A percentile compares a stretch with the other conserved stretches of the same genome.
Evolutionary conservation across 2,888 invertebrate species (phyloP).

Genomic region (Hirtodrosophila histrioides): DNA sequence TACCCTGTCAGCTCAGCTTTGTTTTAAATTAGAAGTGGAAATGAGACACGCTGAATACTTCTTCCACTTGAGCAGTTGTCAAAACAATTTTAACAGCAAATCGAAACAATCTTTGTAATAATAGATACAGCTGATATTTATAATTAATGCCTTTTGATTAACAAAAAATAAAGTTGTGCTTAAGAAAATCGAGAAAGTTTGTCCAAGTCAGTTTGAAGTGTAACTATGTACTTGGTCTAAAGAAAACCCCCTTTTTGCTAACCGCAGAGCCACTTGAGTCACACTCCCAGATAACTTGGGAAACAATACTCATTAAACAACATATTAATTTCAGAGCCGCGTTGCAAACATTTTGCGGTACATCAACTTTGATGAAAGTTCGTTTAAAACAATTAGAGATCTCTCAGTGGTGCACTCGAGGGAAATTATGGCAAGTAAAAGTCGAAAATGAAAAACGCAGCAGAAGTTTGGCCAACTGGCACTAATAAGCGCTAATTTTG

Average conservation of each 20-base stretch:
- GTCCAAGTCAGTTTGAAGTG: conserved; percentile 19
- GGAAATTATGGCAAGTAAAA: conserved; percentile 63
- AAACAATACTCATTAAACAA: conserved; percentile 61
- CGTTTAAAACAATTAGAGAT: conserved; percentile 75
- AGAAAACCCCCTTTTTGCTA: background rate
- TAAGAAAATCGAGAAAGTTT: conserved; percentile 20
- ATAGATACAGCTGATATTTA: too few relatives aligned
- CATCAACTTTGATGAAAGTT: conserved; percentile 62
- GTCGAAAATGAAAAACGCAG: conserved; percentile 51
- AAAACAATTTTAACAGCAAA: too few relatives aligned
- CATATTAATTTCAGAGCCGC: conserved; percentile 55
- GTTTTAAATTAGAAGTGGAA: too few relatives aligned
- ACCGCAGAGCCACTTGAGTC: conserved; percentile 1
- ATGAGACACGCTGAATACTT: too few relatives aligned
- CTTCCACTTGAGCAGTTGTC: too few relatives aligned
- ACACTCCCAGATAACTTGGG: conserved; percentile 33
- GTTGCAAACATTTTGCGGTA: conserved; percentile 61
- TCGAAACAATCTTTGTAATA: too few relatives aligned
- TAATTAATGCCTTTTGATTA: background rate
- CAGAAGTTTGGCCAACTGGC: conserved; percentile 72
- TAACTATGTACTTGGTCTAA: conserved; percentile 21
- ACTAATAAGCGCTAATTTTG: conserved; percentile 78
- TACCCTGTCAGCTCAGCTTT: too few relatives aligned
- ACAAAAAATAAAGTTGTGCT: background rate
- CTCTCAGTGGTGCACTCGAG: conserved; percentile 51